Evolutionary conservation across 2,113 vertebrate species (phyloP).

Genomic region (Labrus mixtus): DNA sequence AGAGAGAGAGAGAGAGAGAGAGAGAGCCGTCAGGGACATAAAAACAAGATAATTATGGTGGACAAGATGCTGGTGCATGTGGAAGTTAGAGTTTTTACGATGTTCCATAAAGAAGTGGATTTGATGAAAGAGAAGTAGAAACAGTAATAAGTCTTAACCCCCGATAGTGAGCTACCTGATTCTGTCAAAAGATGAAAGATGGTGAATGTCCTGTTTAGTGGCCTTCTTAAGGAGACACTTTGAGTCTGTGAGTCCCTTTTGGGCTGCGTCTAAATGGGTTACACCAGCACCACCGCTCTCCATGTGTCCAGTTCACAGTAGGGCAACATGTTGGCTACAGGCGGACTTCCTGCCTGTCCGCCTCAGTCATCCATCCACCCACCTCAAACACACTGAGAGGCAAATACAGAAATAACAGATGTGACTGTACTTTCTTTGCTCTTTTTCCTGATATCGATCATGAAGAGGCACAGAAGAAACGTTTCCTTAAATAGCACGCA

Average conservation of each 20-base stretch:
- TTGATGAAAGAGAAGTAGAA: conserved; percentile 11
- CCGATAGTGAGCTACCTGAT: conserved; percentile 39
- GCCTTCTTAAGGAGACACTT: conserved; percentile 56
- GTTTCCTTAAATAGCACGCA: not conserved
- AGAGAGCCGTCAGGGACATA: not conserved
- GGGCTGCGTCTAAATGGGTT: conserved; percentile 65
- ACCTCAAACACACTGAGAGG: conserved; percentile 27
- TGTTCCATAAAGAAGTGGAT: not conserved
- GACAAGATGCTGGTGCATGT: not conserved
- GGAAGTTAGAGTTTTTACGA: not conserved
- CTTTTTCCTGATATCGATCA: conserved; percentile 41
- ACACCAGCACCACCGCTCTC: conserved; percentile 23
- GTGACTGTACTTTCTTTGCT: conserved; percentile 41
- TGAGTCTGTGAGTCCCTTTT: conserved; percentile 34
- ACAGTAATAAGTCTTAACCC: not conserved
- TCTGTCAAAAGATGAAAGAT: conserved; percentile 52
- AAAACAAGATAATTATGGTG: not conserved
- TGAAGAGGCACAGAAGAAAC: not conserved
- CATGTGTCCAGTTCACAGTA: conserved; percentile 58
- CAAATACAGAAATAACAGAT: conserved; percentile 34
- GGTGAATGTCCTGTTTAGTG: conserved; percentile 60
- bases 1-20: conserved; percentile 7
- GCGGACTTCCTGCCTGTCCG: conserved; percentile 37
- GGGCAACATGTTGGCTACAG: conserved; percentile 62
- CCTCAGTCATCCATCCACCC: conserved; percentile 47